These are phyloP conservation scores for Periphyllus acericola DNA, from an alignment of 2,888 invertebrate species.

Conservation along the genomic window DNA sequence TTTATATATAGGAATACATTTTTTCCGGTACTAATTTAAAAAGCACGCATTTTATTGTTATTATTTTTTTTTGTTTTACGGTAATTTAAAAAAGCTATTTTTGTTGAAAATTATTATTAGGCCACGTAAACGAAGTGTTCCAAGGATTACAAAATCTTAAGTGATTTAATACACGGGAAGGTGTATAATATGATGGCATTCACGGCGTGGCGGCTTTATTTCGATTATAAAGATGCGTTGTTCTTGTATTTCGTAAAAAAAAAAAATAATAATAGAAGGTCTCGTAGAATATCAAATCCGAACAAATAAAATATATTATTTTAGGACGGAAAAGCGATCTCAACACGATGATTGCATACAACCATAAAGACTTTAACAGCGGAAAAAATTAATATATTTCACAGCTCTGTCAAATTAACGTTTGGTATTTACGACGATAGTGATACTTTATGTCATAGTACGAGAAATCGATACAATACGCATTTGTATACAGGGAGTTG, in stretches of 20 bases:
- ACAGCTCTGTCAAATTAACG: background rate
- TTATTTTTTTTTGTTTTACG: conserved; percentile 1
- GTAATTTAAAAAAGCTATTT: conserved; percentile 1
- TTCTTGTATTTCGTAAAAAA: background rate
- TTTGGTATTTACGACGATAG: background rate
- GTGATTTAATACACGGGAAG: background rate
- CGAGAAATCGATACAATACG: too few species aligned
- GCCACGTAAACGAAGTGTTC: background rate
- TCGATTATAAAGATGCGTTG: background rate
- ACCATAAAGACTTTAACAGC: background rate
- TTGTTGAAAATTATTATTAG: conserved; percentile 28
- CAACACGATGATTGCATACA: background rate
- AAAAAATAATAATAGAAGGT: background rate
- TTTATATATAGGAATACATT: conserved; percentile 1
- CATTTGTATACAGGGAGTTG: too few species aligned
- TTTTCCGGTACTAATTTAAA: conserved; percentile 13
- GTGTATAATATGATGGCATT: background rate
- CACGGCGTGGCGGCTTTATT: background rate
- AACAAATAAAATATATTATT: conserved; percentile 4
- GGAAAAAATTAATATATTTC: background rate
- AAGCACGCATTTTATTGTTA: conserved; percentile 19
- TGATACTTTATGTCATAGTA: too few species aligned
- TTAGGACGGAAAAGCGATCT: background rate
- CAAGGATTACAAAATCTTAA: conserved; percentile 16
- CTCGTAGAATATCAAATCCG: background rate